Evolutionary conservation across 2,113 vertebrate species (phyloP).

Genomic region (Syngnathoides biaculeatus): DNA sequence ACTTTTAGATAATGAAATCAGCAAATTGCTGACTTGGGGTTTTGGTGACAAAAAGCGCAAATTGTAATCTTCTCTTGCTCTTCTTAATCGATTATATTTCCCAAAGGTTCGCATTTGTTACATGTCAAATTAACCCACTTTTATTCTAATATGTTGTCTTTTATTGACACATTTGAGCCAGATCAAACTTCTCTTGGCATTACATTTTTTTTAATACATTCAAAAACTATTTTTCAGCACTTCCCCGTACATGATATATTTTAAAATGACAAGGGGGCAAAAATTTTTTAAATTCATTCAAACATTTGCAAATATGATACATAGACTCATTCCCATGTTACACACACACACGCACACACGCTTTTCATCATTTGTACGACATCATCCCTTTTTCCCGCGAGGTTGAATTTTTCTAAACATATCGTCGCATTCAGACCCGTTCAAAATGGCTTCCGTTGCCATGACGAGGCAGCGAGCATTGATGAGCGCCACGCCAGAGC

Average conservation of each 20-base stretch:
- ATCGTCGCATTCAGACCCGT: not conserved
- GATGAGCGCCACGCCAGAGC: not conserved
- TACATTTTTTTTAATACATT: too few relatives aligned
- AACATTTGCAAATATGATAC: not conserved
- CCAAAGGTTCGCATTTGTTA: constrained; percentile 3
- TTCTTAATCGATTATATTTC: not conserved
- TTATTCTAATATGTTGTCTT: too few relatives aligned
- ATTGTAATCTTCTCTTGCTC: constrained; percentile 22
- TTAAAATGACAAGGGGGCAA: not conserved
- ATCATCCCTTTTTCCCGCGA: not conserved
- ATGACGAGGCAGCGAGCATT: not conserved
- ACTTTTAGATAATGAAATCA: not conserved
- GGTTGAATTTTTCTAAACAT: not conserved
- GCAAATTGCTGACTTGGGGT: not conserved
- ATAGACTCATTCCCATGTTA: not conserved
- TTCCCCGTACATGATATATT: not conserved
- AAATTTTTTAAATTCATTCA: not conserved
- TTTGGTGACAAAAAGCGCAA: constrained; percentile 25
- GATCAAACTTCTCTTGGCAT: not conserved
- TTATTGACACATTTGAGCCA: too few relatives aligned
- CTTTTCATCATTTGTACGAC: not conserved
- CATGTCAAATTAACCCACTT: not conserved
- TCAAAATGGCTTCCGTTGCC: not conserved
- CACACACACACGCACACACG: not conserved
- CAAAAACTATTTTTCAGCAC: too few relatives aligned